Evolutionary conservation across 2,888 invertebrate genomes (phyloP), one percentile per base, ranked within the genome.

Genomic region (Dermolepida albohirtum): DNA sequence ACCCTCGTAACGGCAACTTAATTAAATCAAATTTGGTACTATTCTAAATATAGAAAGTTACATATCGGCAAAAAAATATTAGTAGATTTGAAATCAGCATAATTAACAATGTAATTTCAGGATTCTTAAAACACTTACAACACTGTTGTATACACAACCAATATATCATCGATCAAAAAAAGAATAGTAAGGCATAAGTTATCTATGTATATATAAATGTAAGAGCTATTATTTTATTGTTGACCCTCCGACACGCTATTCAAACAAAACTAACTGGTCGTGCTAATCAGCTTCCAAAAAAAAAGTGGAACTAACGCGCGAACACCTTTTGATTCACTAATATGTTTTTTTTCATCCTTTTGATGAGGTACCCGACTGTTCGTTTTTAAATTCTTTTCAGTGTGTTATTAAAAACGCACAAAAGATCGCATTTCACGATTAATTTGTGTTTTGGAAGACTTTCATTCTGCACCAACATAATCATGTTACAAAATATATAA

Each of bases 211-310:
- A 34, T 34, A 34, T 10, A 34, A 6, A 34, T 34, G 6, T 55
- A 55, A 41, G 57, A 16, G 41, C 57, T 22, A 57, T 57, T 57
- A 57, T 57, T 43, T 57, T 27, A 57, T 57, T 57, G 57, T 57
- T 27, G 11, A 27, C 22, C 57, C 43, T 57, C 43, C 57, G 57
- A 34, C 22, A 43, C 57, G 57, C 27, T 57, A 27, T 43, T 57
- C 57, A 57, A 57, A 57, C 57, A 43, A 22, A 57, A 12, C 27
- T 57, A 57, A 57, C 57, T 57, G 43, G 57, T 27, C 57, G 57
- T 57, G 57, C 39, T 57, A 57, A 57, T 57, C 57, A 57, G 43
- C 43, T 27, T 43, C 22, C 17, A 55, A 41, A 55, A 55, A 55
- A 17, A 49, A 49, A 49, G 6, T 22, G 34, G 55, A 55, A 55